Evolutionary conservation across 2,113 vertebrate genomes (phyloP), one percentile per base, ranked within the genome.

Genomic region (Gambusia holbrooki): DNA sequence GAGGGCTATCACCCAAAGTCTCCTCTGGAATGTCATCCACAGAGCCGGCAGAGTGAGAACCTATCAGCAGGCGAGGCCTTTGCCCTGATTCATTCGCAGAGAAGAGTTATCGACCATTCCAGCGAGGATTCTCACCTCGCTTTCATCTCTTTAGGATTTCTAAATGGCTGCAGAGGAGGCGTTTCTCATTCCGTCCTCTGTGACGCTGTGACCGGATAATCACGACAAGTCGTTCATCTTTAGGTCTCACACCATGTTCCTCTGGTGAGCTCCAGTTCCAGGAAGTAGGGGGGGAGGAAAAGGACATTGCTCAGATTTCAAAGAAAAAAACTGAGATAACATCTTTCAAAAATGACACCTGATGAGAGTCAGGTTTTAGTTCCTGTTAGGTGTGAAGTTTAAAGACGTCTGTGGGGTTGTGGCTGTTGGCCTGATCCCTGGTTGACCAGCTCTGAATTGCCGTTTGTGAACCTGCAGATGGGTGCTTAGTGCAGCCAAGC

Each of bases 401-500:
- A 40, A 67, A 45, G 7, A 54, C 2, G 51, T 9, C 19, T 54
- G 51, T n/a, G 6, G 51, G 40, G 22, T 54, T 7, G 25, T 54
- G 48, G 48, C 48, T 54, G 48, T 19, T 54, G 48, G 17, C 74
- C 61, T 69, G 79, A 70, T 69, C 48, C 76, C 66, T 13, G 22
- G 25, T 63, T 17, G 2, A 51, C 67, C 4, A 25, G 28, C 73
- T 74, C 67, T 75, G 66, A 33, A 64, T 32, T 40, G 30, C 58
- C 68, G 48, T 33, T 17, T 71, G 76, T 77, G 73, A 40, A 81
- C 62, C 70, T 74, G 61, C 82, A 85, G 82, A 87, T 85, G 80
- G 69, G 65, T 77, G 82, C 76, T 84, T 69, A 81, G 85, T 64
- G 81, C 70, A 81, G 74, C 77, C 79, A 75, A 78, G 79, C 76